Conservation (phyloP, 2,888 invertebrate species). For the Epicampocera succincta region DNA sequence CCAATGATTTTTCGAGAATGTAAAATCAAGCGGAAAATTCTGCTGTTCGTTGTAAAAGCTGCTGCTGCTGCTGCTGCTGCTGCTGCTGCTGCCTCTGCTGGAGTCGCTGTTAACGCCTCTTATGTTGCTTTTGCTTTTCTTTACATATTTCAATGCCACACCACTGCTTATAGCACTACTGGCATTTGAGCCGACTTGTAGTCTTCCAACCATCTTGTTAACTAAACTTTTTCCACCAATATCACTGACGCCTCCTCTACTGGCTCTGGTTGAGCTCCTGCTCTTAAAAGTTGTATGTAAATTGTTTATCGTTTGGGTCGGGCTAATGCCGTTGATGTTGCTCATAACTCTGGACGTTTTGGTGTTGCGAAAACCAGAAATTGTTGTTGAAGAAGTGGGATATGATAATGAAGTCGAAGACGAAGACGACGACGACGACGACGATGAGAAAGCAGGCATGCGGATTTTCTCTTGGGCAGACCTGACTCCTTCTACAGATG, state of each 20-base stretch:
- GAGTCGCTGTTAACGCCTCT: constrained; percentile 26
- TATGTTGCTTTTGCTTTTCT: constrained; percentile 46
- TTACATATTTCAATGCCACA: constrained; percentile 37
- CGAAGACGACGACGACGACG: no score
- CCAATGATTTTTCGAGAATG: constrained; percentile 76
- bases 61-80: background rate
- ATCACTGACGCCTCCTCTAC: background rate
- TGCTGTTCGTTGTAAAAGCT: constrained; percentile 61
- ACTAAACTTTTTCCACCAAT: constrained; percentile 18
- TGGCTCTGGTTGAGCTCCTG: constrained; percentile 11
- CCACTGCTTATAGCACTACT: constrained; percentile 20
- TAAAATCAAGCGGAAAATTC: constrained; percentile 73
- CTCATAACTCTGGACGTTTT: constrained; percentile 70
- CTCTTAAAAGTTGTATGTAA: constrained; percentile 40
- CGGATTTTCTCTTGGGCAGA: constrained; percentile 28
- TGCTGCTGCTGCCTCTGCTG: constrained; percentile 45
- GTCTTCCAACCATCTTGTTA: constrained; percentile 23
- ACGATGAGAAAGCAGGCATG: constrained; percentile 33
- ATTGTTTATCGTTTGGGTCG: constrained; percentile 47
- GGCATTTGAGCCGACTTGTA: constrained; percentile 37
- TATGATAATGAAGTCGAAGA: constrained; percentile 40
- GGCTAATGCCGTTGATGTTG: constrained; percentile 55
- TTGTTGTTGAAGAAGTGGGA: constrained; percentile 57
- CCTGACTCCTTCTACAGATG: constrained; percentile 43
- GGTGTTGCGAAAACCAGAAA: constrained; percentile 61